phyloP scores from a whole-genome alignment of 2,888 invertebrate genomes.

The Lasius platythorax region DNA sequence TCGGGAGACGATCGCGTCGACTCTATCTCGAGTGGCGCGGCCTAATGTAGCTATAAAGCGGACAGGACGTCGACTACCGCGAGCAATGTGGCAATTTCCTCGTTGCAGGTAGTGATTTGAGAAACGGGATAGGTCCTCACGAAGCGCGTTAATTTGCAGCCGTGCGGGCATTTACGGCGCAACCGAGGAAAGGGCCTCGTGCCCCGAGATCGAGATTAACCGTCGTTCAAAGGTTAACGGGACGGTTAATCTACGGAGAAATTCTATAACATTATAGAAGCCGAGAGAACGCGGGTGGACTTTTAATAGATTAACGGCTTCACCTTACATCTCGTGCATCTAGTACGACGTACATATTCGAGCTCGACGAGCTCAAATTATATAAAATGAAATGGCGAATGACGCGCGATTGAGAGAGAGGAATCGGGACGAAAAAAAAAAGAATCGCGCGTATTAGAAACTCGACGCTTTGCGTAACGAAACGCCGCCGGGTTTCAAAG shows the following conservation, averaged over 20 bases:
- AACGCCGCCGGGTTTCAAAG: conserved; percentile 41
- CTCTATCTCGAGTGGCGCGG: conserved; percentile 9
- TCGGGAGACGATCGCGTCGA: not conserved
- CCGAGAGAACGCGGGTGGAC: not conserved
- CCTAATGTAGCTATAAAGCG: conserved; percentile 46
- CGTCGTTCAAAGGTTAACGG: conserved; percentile 44
- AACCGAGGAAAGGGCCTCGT: conserved; percentile 8
- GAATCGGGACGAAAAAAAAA: not conserved
- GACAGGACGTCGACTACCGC: conserved; percentile 46
- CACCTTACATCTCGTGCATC: not conserved
- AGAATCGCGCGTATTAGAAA: conserved; percentile 55
- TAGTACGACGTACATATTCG: too few species aligned
- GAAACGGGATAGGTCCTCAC: conserved; percentile 44
- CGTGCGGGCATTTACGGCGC: conserved; percentile 18
- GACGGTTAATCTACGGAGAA: conserved; percentile 33
- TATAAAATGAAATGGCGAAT: conserved; percentile 20
- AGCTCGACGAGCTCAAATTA: not conserved
- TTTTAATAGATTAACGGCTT: conserved; percentile 25
- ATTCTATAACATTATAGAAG: conserved; percentile 18
- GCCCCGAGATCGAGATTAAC: conserved; percentile 23
- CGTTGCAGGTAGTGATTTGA: conserved; percentile 53
- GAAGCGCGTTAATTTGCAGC: conserved; percentile 47
- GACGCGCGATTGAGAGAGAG: not conserved
- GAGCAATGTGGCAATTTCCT: conserved; percentile 56
- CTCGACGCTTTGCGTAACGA: conserved; percentile 54